Percentiles rank a stretch among this genome's conserved stretches.
Conservation (phyloP, 64 coral and sea anemone species). For the Dendrophyllia cribrosa region DNA sequence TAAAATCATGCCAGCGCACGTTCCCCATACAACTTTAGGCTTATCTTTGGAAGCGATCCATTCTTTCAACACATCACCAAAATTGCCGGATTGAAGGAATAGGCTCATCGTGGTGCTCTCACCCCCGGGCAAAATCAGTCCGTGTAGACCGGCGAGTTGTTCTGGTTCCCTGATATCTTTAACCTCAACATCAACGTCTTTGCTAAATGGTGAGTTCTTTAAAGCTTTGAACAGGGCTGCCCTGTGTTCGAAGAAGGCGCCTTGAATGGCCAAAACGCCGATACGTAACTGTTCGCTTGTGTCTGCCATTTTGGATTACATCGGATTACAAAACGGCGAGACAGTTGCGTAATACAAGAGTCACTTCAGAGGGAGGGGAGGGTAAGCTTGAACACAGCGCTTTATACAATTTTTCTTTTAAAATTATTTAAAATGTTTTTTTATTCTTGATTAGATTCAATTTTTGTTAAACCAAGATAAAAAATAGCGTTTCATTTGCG, state of each 20-base stretch:
- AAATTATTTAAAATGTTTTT: no score
- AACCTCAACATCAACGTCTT: conserved; percentile 58
- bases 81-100: conserved; percentile 75
- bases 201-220: conserved; percentile 41
- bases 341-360: not conserved
- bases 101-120: conserved; percentile 90
- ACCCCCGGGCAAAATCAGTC: conserved; percentile 92
- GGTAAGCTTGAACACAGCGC: not conserved
- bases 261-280: conserved; percentile 94
- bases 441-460: no score
- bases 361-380: not conserved
- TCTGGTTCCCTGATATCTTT: conserved; percentile 73
- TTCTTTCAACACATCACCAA: conserved; percentile 77
- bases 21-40: conserved; percentile 79
- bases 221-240: conserved; percentile 73
- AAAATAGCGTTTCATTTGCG: not conserved
- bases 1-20: conserved; percentile 92
- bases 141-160: conserved; percentile 72
- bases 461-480: no score
- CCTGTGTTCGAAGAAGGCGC: conserved; percentile 93
- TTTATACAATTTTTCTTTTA: not conserved
- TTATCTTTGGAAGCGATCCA: conserved; percentile 74
- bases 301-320: conserved; percentile 50
- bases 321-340: not conserved
- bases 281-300: not conserved